Evolutionary conservation across 2,888 invertebrate species (phyloP).

Genomic region (Hipparchia semele): DNA sequence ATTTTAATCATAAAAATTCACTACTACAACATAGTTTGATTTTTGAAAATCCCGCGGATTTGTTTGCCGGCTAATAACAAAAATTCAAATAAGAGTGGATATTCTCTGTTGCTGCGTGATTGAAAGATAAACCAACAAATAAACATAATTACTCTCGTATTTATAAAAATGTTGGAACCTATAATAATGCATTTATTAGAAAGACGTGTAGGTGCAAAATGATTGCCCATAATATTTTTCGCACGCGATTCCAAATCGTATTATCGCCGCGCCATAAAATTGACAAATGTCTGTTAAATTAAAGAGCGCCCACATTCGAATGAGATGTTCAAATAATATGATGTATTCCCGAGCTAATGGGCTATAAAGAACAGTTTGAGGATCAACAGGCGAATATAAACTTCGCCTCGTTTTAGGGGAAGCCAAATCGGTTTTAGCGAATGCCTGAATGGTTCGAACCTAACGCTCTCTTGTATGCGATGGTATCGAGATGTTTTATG

Average conservation of each 20-base stretch:
- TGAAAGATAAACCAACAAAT: no score
- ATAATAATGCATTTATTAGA: not conserved
- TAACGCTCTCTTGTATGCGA: not conserved
- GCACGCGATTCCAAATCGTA: not conserved
- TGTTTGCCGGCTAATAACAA: no score
- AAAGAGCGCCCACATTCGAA: conserved; percentile 25
- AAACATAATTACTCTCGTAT: no score
- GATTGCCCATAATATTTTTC: not conserved
- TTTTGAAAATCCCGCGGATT: no score
- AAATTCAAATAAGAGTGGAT: no score
- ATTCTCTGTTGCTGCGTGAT: no score
- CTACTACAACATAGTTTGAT: no score
- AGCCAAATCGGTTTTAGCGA: conserved; percentile 34
- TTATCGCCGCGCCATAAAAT: conserved; percentile 21
- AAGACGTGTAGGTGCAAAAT: not conserved
- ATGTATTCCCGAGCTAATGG: conserved; percentile 50
- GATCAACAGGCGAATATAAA: conserved; percentile 77
- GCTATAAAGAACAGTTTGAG: conserved; percentile 53
- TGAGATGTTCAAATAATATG: conserved; percentile 33
- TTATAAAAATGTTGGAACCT: no score
- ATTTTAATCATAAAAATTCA: no score
- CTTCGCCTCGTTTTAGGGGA: conserved; percentile 35
- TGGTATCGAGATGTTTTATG: not conserved
- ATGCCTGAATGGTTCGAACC: conserved; percentile 15
- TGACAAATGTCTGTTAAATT: conserved; percentile 29